phyloP scores from a whole-genome alignment of 2,113 vertebrate genomes.

The Xiphophorus maculatus region DNA sequence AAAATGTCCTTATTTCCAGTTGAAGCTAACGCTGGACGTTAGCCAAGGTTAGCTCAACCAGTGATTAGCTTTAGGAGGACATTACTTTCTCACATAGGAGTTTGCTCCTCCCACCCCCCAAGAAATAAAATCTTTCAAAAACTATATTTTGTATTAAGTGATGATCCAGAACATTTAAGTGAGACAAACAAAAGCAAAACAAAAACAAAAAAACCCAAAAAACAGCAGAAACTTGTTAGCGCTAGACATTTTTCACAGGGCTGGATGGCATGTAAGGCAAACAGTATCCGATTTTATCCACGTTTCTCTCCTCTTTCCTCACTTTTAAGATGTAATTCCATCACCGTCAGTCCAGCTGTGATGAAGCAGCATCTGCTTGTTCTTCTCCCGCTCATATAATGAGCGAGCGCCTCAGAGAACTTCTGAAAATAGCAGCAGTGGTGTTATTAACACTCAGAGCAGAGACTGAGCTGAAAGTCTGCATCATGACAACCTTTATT shows the following conservation, averaged over 20 bases:
- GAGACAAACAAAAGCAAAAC: too few relatives aligned
- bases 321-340: neutral
- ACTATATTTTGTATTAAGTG: too few relatives aligned
- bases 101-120: too few relatives aligned
- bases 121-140: too few relatives aligned
- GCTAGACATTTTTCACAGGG: neutral
- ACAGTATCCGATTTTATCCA: neutral
- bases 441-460: constrained; percentile 8
- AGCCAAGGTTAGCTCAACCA: too few relatives aligned
- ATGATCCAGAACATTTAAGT: too few relatives aligned
- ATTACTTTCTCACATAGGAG: too few relatives aligned
- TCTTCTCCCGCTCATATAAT: neutral
- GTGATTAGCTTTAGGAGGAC: too few relatives aligned
- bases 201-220: too few relatives aligned
- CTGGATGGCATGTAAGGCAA: neutral
- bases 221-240: too few relatives aligned
- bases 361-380: constrained; percentile 4
- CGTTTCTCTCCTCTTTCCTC: neutral
- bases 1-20: too few relatives aligned
- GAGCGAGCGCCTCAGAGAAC: constrained; percentile 9
- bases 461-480: neutral
- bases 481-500: constrained; percentile 9
- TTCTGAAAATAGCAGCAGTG: constrained; percentile 26
- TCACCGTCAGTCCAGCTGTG: neutral
- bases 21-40: too few relatives aligned